phyloP scores from a whole-genome alignment of 2,888 invertebrate genomes.

The Patella depressa region DNA sequence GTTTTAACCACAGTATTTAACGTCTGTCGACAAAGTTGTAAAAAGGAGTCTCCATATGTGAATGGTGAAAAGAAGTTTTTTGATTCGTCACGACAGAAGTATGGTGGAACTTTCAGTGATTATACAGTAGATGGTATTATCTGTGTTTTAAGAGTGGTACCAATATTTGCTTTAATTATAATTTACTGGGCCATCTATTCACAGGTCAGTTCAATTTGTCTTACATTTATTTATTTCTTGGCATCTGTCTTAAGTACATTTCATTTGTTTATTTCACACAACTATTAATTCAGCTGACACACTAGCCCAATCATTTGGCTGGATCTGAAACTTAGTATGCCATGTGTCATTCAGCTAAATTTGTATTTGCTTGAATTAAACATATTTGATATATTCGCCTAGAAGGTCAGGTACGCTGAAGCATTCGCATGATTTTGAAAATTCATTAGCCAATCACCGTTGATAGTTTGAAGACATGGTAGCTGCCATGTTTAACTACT shows the following conservation, averaged over 20 bases:
- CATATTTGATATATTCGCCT: too few species aligned
- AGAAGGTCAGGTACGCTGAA: background rate
- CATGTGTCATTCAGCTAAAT: background rate
- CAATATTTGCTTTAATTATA: slow-evolving; percentile 56
- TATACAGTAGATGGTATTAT: slow-evolving; percentile 57
- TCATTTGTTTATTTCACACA: background rate
- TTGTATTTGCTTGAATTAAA: background rate
- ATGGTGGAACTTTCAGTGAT: slow-evolving; percentile 55
- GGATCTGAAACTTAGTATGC: too few species aligned
- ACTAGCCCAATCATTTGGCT: background rate
- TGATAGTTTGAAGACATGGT: too few species aligned
- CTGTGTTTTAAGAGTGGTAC: slow-evolving; percentile 53
- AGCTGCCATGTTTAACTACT: too few species aligned
- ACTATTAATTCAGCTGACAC: background rate
- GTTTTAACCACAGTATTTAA: slow-evolving; percentile 26
- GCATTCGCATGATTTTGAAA: background rate
- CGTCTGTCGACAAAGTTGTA: slow-evolving; percentile 22
- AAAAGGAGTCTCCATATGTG: slow-evolving; percentile 3
- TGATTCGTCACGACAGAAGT: slow-evolving; percentile 40
- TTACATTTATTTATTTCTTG: background rate
- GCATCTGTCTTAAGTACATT: background rate
- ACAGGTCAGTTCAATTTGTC: slow-evolving; percentile 46
- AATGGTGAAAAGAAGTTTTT: slow-evolving; percentile 16
- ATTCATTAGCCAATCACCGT: too few species aligned
- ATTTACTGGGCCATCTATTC: slow-evolving; percentile 61